A percentile compares a stretch with the other conserved stretches of the same genome.
phyloP scores from a whole-genome alignment of 2,113 vertebrate genomes.

The Mesoclemmys tuberculata region DNA sequence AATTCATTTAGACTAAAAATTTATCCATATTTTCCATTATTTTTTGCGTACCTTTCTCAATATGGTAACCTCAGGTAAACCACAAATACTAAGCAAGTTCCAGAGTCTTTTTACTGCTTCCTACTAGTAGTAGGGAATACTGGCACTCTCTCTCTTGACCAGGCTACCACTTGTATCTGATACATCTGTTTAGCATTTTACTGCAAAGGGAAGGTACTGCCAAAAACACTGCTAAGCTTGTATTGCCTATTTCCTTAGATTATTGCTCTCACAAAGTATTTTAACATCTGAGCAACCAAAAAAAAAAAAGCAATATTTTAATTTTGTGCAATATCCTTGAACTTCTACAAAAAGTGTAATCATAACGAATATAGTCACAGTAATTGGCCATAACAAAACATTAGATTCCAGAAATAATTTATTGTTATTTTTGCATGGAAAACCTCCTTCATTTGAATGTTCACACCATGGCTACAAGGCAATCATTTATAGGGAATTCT shows the following conservation, averaged over 20 bases:
- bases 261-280: slow-evolving; percentile 55
- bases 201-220: slow-evolving; percentile 25
- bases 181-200: slow-evolving; percentile 68
- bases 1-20: slow-evolving; percentile 33
- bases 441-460: neutral
- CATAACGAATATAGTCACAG: slow-evolving; percentile 46
- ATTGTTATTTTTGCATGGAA: neutral
- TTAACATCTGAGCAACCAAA: slow-evolving; percentile 50
- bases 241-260: slow-evolving; percentile 62
- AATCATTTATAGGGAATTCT: neutral
- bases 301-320: slow-evolving; percentile 17
- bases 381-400: slow-evolving; percentile 41
- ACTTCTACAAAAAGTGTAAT: slow-evolving; percentile 40
- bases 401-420: slow-evolving; percentile 44
- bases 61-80: slow-evolving; percentile 63
- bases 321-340: slow-evolving; percentile 52
- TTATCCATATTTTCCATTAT: slow-evolving; percentile 58
- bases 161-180: slow-evolving; percentile 61
- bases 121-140: slow-evolving; percentile 45
- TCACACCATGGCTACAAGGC: neutral
- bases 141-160: slow-evolving; percentile 48
- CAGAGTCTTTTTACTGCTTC: slow-evolving; percentile 59
- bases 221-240: slow-evolving; percentile 52
- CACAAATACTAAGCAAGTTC: slow-evolving; percentile 65
- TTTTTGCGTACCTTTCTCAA: slow-evolving; percentile 50